Evolutionary conservation across 2,113 vertebrate genomes (phyloP).

Genomic region (Cephalopterus ornatus): DNA sequence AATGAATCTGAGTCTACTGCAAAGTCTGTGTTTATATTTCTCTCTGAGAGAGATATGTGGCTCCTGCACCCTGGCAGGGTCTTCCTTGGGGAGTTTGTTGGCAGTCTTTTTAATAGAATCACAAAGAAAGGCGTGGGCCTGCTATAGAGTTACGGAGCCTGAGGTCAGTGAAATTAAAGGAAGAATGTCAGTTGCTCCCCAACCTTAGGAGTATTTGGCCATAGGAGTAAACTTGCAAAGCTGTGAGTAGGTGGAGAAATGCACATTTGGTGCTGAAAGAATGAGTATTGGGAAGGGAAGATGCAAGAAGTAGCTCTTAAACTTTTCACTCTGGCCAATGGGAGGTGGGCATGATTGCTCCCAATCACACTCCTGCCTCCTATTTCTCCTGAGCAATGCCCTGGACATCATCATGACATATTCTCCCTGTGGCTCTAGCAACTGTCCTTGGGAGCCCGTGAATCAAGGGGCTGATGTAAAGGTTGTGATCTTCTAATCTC

Average conservation of each 20-base stretch:
- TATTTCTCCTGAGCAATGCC: background rate
- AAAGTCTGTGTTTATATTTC: background rate
- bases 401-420: background rate
- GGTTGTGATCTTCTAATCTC: background rate
- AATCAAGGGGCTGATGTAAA: background rate
- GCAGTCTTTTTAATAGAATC: background rate
- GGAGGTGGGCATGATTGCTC: background rate
- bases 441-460: background rate
- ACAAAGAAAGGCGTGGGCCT: rapidly evolving
- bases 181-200: background rate
- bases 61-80: background rate
- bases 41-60: background rate
- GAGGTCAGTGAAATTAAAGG: background rate
- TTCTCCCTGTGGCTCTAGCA: background rate
- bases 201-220: background rate
- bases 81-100: background rate
- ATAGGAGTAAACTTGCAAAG: background rate
- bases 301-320: background rate
- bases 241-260: background rate
- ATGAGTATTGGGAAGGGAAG: background rate
- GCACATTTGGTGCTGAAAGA: background rate
- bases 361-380: background rate
- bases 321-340: background rate
- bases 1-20: background rate
- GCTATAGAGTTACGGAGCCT: background rate